Base-by-base conservation (phyloP, 2,888 invertebrate genomes). In the Bibio marci region DNA sequence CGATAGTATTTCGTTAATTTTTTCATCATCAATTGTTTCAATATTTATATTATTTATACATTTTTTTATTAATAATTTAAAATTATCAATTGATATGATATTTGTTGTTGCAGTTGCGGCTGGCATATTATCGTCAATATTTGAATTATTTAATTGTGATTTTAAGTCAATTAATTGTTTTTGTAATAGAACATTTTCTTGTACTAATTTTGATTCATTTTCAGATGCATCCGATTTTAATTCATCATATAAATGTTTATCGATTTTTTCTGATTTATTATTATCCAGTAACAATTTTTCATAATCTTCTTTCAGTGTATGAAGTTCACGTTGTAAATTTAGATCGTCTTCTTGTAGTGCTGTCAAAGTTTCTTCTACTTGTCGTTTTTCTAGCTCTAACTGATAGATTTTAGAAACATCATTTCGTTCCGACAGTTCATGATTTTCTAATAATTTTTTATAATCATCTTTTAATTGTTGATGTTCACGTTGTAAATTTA, bases 101-200 rank as follows among this genome's bases (percentile, higher is more conserved):
- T 28, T 27, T 2, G 12, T 12, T 2, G n/a, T 19, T n/a, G n/a
- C 12, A 12, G 18, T 8, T 22, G 4, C 8, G 8, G 8, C 8
- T 8, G 22, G 4, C 8, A 6, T 8, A 22, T 22, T 22, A 15
- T 13, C 17, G 2, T n/a, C 17, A 6, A n/a, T n/a, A 27, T 33
- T 38, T 28, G 13, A 43, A 39, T 42, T 43, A 28, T 37, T 52
- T 27, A 46, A 38, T 25, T 41, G 40, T 13, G 52, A 52, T 44
- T 62, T 60, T 42, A 62, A 44, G 41, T 61, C 59, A 22, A 58
- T 59, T 7, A 60, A 47, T 41, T 56, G 52, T 17, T 50, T 49
- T 30, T 49, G 50, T 18, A 50, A 36, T 38, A 46, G 43, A 25
- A 49, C 45, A 40, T 49, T 50, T 30, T 50, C 50, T 42, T 46